These are phyloP conservation scores for Papilio gigon DNA, from an alignment of 2,888 invertebrate species.

Conservation along the genomic window DNA sequence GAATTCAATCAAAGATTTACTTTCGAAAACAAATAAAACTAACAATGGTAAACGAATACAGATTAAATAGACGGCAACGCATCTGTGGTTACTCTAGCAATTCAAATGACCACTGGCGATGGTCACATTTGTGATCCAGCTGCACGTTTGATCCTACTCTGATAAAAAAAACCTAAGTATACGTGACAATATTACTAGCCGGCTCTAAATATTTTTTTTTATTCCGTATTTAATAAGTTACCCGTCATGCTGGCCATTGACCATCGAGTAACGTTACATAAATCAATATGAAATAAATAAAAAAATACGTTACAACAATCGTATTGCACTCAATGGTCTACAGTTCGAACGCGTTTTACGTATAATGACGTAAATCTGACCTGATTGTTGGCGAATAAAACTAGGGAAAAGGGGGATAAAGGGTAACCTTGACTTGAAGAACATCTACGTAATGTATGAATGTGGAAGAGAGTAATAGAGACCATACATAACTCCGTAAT, in stretches of 20 bases:
- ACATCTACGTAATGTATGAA: neutral
- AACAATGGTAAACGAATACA: too few species aligned
- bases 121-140: too few species aligned
- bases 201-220: neutral
- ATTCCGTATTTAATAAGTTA: neutral
- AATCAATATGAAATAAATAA: neutral
- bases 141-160: too few species aligned
- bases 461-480: neutral
- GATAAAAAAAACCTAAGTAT: too few species aligned
- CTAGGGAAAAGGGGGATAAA: slow-evolving; percentile 4
- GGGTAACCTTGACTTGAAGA: slow-evolving; percentile 5
- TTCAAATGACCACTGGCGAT: too few species aligned
- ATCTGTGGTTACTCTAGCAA: too few species aligned
- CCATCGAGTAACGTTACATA: neutral
- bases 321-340: neutral
- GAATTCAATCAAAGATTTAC: too few species aligned
- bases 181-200: neutral
- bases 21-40: too few species aligned
- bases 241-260: neutral
- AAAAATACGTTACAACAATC: neutral
- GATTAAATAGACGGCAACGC: too few species aligned
- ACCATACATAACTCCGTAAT: neutral
- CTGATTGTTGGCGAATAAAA: slow-evolving; percentile 6
- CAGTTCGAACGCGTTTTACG: neutral
- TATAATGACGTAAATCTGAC: slow-evolving; percentile 12